Base-by-base conservation (phyloP, 2,888 invertebrate species). In the Athalia cordata region DNA sequence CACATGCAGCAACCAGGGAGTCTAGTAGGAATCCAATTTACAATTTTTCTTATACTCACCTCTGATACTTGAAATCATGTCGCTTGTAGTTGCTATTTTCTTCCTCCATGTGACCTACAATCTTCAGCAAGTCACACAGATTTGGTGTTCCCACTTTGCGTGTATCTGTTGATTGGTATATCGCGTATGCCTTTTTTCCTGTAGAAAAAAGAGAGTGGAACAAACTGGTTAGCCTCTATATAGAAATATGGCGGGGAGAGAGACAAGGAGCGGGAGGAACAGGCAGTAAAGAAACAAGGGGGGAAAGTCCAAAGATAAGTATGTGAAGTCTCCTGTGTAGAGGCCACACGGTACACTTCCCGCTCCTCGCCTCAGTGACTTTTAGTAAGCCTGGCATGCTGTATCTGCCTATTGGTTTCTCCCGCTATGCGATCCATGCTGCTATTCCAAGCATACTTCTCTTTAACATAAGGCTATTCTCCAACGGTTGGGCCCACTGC, bases 241-340 rank as follows among this genome's bases (percentile, higher is more conserved):
- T 81, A 77, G 81, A 82, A 80, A 80, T 76, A 79, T 78, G 75
- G 77, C 61, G 77, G 77, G 67, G 81, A 77, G 75, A 78, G 75
- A 84, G 81, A 84, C 82, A 81, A 80, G 81, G 81, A 79, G 82
- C 83, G 80, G 75, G 82, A 78, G 79, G 67, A 76, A 78, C 75
- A 79, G 78, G 78, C 76, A 72, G 79, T 79, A 79, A 77, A 80
- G 81, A 79, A 47, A 68, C 81, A 83, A 86, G 87, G 87, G 81
- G 86, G 88, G 87, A 88, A 89, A 89, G 89, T 89, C 87, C 88
- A 88, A 88, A 89, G 89, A 89, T 89, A 89, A 89, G 88, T 86
- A 84, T 84, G 86, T 85, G 84, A 29, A 84, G 84, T 85, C 81
- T 83, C 80, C 83, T 80, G 84, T 83, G 82, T 84, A 83, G 84